Percentiles rank a stretch among this genome's conserved stretches.
Conservation (phyloP, 2,888 invertebrate genomes). For the Odontothrips loti region DNA sequence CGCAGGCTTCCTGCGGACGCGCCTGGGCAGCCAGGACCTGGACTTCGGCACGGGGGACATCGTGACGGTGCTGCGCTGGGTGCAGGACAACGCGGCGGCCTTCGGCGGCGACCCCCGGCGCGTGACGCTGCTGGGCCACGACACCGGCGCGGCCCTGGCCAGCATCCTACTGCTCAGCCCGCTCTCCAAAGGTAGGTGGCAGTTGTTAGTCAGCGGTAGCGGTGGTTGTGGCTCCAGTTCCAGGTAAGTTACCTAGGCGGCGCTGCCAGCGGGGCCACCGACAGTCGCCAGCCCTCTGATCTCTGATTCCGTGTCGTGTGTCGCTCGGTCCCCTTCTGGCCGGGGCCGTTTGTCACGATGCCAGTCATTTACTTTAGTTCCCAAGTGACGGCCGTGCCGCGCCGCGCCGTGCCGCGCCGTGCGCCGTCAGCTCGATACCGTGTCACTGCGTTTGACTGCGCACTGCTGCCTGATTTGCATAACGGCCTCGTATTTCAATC, state of each 20-base stretch:
- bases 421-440: too few species aligned
- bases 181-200: slow-evolving; percentile 61
- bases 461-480: background rate
- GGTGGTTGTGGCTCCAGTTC: too few species aligned
- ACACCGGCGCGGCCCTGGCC: slow-evolving; percentile 78
- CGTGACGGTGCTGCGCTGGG: slow-evolving; percentile 77
- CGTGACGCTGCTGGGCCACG: slow-evolving; percentile 80
- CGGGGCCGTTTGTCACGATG: too few species aligned
- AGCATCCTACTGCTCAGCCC: slow-evolving; percentile 80
- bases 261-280: too few species aligned
- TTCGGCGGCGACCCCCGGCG: slow-evolving; percentile 85
- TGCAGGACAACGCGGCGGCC: slow-evolving; percentile 73
- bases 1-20: slow-evolving; percentile 12
- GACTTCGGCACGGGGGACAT: slow-evolving; percentile 81
- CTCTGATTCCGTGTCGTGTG: too few species aligned
- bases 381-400: too few species aligned
- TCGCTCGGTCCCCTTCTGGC: too few species aligned
- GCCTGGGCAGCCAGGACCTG: slow-evolving; percentile 16
- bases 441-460: too few species aligned
- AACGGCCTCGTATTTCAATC: slow-evolving; percentile 20
- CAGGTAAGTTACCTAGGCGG: too few species aligned
- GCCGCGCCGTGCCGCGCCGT: too few species aligned
- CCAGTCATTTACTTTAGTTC: too few species aligned
- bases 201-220: background rate
- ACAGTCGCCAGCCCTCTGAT: too few species aligned